A percentile compares a stretch with the other conserved stretches of the same genome.
Conservation (phyloP, 2,113 vertebrate genomes). For the Caloenas nicobarica region DNA sequence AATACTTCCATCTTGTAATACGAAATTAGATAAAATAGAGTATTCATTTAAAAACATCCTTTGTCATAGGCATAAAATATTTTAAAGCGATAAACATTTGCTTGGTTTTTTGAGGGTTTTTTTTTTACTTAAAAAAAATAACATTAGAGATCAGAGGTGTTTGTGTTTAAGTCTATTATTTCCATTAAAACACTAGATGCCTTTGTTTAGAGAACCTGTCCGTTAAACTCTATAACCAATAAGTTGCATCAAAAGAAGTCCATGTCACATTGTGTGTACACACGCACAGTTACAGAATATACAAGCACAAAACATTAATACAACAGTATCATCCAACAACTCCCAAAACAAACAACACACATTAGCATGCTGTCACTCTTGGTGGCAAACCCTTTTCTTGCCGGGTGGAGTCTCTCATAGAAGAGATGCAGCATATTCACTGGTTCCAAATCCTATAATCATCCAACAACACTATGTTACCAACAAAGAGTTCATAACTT, state of each 20-base stretch:
- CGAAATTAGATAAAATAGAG: neutral
- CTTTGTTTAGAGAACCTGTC: neutral
- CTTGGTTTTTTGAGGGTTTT: no score
- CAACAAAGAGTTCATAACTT: neutral
- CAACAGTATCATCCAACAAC: neutral
- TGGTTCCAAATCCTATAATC: slow-evolving; percentile 75
- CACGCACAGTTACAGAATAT: neutral
- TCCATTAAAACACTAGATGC: neutral
- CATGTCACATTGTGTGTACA: neutral
- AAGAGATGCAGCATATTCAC: slow-evolving; percentile 61
- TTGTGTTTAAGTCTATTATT: neutral
- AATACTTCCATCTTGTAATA: neutral
- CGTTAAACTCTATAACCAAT: neutral
- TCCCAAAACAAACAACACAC: slow-evolving; percentile 28
- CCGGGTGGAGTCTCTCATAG: slow-evolving; percentile 57
- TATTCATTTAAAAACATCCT: neutral
- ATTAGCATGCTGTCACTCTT: slow-evolving; percentile 69
- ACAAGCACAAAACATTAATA: slow-evolving; percentile 18
- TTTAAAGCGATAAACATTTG: neutral
- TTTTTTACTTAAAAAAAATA: neutral
- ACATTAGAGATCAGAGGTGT: neutral
- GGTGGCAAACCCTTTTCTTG: slow-evolving; percentile 76
- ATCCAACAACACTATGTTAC: slow-evolving; percentile 67
- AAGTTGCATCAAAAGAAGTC: slow-evolving; percentile 71
- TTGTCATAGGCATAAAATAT: neutral